These are phyloP conservation scores for Baccha elongata DNA, from an alignment of 2,888 invertebrate genomes.

Conservation along the genomic window DNA sequence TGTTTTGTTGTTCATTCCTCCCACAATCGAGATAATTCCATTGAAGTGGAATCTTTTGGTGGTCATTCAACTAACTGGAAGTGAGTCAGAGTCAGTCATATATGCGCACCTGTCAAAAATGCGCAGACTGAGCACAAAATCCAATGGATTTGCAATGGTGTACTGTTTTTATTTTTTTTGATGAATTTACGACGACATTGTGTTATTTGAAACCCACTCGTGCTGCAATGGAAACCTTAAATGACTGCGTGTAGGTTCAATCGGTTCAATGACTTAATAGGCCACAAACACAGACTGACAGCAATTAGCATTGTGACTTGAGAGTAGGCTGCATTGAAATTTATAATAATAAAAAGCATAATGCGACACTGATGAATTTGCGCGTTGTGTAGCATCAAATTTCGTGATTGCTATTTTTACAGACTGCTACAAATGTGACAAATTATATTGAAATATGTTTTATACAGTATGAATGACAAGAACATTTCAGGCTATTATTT, in stretches of 20 bases:
- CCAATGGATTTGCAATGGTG: slow-evolving; percentile 32
- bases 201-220: slow-evolving; percentile 70
- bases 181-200: slow-evolving; percentile 52
- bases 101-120: slow-evolving; percentile 50
- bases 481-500: background rate
- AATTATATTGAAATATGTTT: background rate
- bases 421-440: slow-evolving; percentile 5
- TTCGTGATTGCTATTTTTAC: slow-evolving; percentile 59
- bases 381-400: slow-evolving; percentile 54
- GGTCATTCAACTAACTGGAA: slow-evolving; percentile 54
- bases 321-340: slow-evolving; percentile 36
- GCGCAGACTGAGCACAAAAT: slow-evolving; percentile 39
- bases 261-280: slow-evolving; percentile 65
- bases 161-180: slow-evolving; percentile 14
- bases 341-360: slow-evolving; percentile 25
- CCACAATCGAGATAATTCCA: slow-evolving; percentile 34
- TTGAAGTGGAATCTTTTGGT: slow-evolving; percentile 9
- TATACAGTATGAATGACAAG: slow-evolving; percentile 26
- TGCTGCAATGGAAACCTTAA: slow-evolving; percentile 49
- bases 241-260: slow-evolving; percentile 61
- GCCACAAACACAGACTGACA: slow-evolving; percentile 65
- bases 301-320: slow-evolving; percentile 57
- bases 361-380: slow-evolving; percentile 55
- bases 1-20: slow-evolving; percentile 30
- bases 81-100: background rate